A percentile compares a stretch with the other conserved stretches of the same genome.
Evolutionary conservation across 2,797 vertebrate genomes (phyloP).

Genomic region (Amazona ochrocephala): DNA sequence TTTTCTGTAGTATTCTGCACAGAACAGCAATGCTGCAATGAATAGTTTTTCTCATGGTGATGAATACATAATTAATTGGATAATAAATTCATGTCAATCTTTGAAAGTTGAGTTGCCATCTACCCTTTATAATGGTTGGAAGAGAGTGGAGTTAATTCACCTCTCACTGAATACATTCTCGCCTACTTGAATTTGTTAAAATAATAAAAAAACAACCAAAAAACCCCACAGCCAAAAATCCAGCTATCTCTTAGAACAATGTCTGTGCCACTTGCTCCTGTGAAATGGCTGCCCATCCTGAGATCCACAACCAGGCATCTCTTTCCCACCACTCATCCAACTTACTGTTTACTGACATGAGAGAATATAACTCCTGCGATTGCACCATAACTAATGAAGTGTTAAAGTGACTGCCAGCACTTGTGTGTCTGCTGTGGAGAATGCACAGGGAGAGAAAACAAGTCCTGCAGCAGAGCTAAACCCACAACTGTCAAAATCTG

Average conservation of each 20-base stretch:
- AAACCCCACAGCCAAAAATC: not conserved
- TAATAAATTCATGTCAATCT: not conserved
- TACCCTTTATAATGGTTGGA: not conserved
- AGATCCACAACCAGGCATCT: not conserved
- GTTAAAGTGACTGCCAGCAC: constrained; percentile 22
- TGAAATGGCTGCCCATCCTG: not conserved
- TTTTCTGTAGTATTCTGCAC: not conserved
- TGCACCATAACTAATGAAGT: constrained; percentile 55
- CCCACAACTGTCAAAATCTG: not conserved
- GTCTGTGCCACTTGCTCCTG: not conserved
- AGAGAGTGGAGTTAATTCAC: not conserved
- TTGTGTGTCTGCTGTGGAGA: constrained; percentile 37
- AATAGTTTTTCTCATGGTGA: not conserved
- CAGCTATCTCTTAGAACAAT: not conserved
- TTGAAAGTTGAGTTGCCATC: not conserved
- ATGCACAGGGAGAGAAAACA: not conserved
- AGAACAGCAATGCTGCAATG: not conserved
- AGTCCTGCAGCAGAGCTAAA: constrained; percentile 10
- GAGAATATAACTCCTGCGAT: constrained; percentile 54
- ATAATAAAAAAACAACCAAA: not conserved
- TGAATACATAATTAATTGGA: constrained; percentile 17
- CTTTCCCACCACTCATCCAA: constrained; percentile 13
- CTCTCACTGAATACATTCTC: not conserved
- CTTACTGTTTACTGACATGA: constrained; percentile 36
- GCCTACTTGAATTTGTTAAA: not conserved